Conservation (phyloP, 53 echinoderm and acorn worm genomes). For the Actinopyga echinites region DNA sequence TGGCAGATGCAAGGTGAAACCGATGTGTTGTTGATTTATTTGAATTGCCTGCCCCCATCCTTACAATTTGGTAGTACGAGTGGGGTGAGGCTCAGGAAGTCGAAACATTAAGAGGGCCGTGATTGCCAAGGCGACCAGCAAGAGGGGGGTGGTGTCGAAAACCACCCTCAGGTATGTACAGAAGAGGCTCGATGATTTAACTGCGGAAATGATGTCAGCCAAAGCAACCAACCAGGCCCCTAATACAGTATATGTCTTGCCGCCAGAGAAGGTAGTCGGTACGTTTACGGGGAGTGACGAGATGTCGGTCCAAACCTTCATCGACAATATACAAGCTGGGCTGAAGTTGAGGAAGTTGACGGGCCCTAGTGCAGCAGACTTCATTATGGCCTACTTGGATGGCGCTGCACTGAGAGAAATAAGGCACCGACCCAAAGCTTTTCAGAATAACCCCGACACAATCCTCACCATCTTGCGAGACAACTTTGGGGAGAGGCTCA, state of each 20-base stretch:
- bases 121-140: not conserved
- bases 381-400: not conserved
- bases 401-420: not conserved
- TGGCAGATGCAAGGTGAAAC: too few species aligned
- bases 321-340: not conserved
- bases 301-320: not conserved
- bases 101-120: too few species aligned
- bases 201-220: not conserved
- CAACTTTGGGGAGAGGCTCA: not conserved
- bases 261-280: not conserved
- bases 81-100: not conserved
- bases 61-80: slow-evolving; percentile 39
- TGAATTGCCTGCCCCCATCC: too few species aligned
- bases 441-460: not conserved
- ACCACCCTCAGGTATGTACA: not conserved
- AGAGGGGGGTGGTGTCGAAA: slow-evolving; percentile 1
- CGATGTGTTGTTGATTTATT: too few species aligned
- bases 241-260: slow-evolving; percentile 26
- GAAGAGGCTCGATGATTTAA: not conserved
- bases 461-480: not conserved
- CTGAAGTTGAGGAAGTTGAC: not conserved
- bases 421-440: not conserved
- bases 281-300: slow-evolving; percentile 19
- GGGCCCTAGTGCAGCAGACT: not conserved
- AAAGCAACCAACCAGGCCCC: not conserved